Conservation (phyloP, 2,113 vertebrate species). For the Lagopus leucura region DNA sequence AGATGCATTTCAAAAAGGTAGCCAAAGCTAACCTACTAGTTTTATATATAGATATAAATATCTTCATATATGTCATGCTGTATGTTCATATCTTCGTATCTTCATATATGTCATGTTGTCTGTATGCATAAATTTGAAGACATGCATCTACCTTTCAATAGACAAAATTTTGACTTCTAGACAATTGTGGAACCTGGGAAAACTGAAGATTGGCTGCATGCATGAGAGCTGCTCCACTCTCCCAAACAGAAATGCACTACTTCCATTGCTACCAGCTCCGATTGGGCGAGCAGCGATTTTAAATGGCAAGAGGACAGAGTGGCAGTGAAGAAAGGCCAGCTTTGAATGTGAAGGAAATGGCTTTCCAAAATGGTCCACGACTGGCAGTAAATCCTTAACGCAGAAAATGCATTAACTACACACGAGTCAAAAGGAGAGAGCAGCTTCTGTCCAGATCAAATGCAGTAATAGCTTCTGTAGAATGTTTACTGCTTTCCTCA, state of each 20-base stretch:
- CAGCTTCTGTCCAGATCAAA: not conserved
- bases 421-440: not conserved
- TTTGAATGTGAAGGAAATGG: not conserved
- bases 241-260: too few relatives aligned
- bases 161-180: not conserved
- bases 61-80: not conserved
- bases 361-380: not conserved
- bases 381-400: not conserved
- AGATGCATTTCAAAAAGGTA: not conserved
- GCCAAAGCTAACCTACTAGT: not conserved
- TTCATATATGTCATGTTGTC: too few relatives aligned
- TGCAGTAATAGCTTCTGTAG: not conserved
- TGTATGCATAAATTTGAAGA: not conserved
- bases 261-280: not conserved
- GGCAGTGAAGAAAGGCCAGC: not conserved
- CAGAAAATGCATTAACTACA: not conserved
- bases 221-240: not conserved
- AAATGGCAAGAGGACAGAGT: not conserved
- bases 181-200: not conserved
- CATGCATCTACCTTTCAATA: not conserved
- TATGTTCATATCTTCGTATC: not conserved
- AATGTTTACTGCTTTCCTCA: accelerated
- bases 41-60: not conserved
- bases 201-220: not conserved
- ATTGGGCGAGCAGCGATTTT: not conserved